Percentiles rank a stretch among this genome's conserved stretches.
Evolutionary conservation across 2,797 vertebrate genomes (phyloP).

Genomic region (Sylvilagus floridanus): DNA sequence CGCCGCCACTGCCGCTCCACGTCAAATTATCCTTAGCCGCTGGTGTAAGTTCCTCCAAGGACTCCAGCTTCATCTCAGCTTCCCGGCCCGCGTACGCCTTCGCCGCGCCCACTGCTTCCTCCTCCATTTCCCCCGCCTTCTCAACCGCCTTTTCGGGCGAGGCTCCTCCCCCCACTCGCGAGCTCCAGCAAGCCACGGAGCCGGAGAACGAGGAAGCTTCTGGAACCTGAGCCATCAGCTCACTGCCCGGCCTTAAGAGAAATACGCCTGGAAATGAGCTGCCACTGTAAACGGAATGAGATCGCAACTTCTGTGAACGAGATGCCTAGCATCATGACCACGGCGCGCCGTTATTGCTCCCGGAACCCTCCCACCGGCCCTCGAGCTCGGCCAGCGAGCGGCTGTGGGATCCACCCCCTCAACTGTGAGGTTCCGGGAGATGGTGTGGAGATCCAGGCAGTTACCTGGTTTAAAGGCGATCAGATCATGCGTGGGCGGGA

Average conservation of each 20-base stretch:
- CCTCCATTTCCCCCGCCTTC: constrained; percentile 52
- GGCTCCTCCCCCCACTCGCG: constrained; percentile 49
- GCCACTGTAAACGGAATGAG: constrained; percentile 48
- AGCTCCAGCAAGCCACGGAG: constrained; percentile 19
- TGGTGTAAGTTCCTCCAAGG: not conserved
- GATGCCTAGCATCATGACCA: constrained; percentile 28
- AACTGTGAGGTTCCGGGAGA: not conserved
- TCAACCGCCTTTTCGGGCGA: constrained; percentile 14
- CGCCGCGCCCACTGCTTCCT: not conserved
- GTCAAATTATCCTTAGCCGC: not conserved
- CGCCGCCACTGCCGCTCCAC: not conserved
- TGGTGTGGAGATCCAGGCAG: not conserved
- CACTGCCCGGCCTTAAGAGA: not conserved
- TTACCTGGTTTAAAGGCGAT: constrained; percentile 62
- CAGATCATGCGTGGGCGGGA: not conserved
- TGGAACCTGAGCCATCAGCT: constrained; percentile 65
- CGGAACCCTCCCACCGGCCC: constrained; percentile 57
- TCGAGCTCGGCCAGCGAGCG: not conserved
- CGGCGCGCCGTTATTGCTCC: not conserved
- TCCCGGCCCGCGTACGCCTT: not conserved
- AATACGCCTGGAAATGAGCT: constrained; percentile 49
- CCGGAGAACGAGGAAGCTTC: constrained; percentile 58
- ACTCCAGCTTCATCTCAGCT: constrained; percentile 61
- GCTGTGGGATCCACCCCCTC: constrained; percentile 30
- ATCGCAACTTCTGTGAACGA: constrained; percentile 54